Evolutionary conservation across 2,113 vertebrate species (phyloP).

Genomic region (Perccottus glenii): DNA sequence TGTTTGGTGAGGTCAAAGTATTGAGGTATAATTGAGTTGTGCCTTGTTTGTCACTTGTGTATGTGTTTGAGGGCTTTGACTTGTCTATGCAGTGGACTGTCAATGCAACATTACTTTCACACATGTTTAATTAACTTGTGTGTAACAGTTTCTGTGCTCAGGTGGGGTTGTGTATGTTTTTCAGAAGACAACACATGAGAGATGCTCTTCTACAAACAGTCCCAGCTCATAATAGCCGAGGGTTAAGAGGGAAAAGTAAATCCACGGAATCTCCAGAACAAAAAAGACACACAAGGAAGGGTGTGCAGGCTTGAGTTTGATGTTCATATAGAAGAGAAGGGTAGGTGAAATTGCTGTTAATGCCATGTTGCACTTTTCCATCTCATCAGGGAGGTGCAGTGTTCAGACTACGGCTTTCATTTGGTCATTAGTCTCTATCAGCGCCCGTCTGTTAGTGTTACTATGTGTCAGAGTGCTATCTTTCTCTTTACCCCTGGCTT

Average conservation of each 20-base stretch:
- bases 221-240: slow-evolving; percentile 21
- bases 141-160: slow-evolving; percentile 5
- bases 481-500: slow-evolving; percentile 51
- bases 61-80: background rate
- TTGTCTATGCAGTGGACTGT: slow-evolving; percentile 1
- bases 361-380: slow-evolving; percentile 30
- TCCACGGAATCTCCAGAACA: slow-evolving; percentile 1
- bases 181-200: slow-evolving; percentile 10
- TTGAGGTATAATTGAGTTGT: slow-evolving; percentile 5
- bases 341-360: slow-evolving; percentile 8
- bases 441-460: slow-evolving; percentile 65
- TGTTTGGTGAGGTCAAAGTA: slow-evolving; percentile 6
- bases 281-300: slow-evolving; percentile 7
- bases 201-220: slow-evolving; percentile 16
- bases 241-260: slow-evolving; percentile 37
- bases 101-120: background rate
- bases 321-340: slow-evolving; percentile 11
- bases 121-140: background rate
- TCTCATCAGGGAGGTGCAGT: slow-evolving; percentile 46
- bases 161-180: slow-evolving; percentile 6
- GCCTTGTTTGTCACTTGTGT: slow-evolving; percentile 33
- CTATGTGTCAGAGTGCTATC: slow-evolving; percentile 61
- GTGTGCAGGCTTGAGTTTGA: slow-evolving; percentile 13
- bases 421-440: slow-evolving; percentile 75
- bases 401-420: slow-evolving; percentile 66